Base-by-base conservation (phyloP, 2,888 invertebrate species). In the Macaria notata region DNA sequence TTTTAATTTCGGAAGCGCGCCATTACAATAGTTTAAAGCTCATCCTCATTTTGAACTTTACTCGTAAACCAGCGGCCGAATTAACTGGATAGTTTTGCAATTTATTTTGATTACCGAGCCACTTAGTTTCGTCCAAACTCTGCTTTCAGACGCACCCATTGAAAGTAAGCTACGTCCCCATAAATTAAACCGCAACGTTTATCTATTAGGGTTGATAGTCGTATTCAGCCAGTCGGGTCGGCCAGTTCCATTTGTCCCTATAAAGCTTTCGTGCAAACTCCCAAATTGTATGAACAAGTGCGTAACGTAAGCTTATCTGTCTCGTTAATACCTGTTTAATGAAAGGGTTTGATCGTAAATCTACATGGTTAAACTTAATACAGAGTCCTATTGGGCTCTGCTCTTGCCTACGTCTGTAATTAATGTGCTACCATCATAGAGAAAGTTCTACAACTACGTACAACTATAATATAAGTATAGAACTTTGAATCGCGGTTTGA, bases 321-420 rank as follows among this genome's bases (percentile, higher is more conserved):
- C 86, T 82, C 84, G 80, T 84, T 88, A 88, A 88, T 89, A 88
- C 89, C 87, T 87, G 84, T 85, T 88, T 89, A 88, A 90, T 89
- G 86, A 89, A 88, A 89, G 88, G 90, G 88, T 87, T 83, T 79
- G 87, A 87, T 88, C 89, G 86, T 90, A 88, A 90, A 90, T 90
- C 88, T 86, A 89, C 86, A 86, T 81, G 83, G 83, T 79, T 82
- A 79, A 87, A 88, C 85, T 87, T 85, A 87, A 86, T 86, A 85
- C 80, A 59, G 78, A 81, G 78, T 84, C 78, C 83, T 86, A 84
- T 85, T 86, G 85, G 86, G 83, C 80, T 81, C 79, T 77, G 72
- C 73, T 78, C 75, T 69, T 75, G 76, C 75, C 58, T 54, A 54
- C 76, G 76, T 78, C 81, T 78, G 86, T 87, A 88, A 89, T 90